Conservation (phyloP, 2,113 vertebrate genomes). For the Enhydra lutris region DNA sequence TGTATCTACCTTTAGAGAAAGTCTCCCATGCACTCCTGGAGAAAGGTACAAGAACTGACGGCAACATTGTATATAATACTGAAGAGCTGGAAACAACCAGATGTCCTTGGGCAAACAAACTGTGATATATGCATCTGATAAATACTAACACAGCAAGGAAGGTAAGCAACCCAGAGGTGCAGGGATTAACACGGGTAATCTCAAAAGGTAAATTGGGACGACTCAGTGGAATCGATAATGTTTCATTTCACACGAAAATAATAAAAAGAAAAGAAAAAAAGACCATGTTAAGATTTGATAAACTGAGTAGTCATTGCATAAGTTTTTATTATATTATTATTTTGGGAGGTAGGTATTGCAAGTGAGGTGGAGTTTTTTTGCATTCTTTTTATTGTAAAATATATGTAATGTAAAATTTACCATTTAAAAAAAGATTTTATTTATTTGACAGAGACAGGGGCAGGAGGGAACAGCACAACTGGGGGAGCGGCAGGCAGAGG, state of each 20-base stretch:
- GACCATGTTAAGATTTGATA: background rate
- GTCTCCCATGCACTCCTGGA: background rate
- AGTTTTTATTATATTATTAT: background rate
- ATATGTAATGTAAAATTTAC: background rate
- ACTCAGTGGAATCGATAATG: background rate
- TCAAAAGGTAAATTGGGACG: background rate
- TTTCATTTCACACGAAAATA: background rate
- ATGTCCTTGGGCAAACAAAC: background rate
- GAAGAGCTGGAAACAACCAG: background rate
- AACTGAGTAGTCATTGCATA: background rate
- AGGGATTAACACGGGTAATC: background rate
- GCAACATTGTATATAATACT: background rate
- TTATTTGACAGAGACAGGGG: background rate
- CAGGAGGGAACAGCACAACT: background rate
- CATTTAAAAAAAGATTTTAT: background rate
- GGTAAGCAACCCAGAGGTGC: background rate
- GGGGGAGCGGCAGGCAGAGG: background rate
- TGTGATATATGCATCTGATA: too few relatives aligned
- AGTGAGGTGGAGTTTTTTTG: background rate
- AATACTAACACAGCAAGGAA: background rate
- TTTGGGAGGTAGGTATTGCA: background rate
- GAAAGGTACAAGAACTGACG: background rate
- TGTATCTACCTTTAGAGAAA: background rate
- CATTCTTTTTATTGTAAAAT: background rate
- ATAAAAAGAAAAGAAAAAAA: background rate